Evolutionary conservation across 2,888 invertebrate species (phyloP), one percentile per base, ranked within the genome.

Genomic region (Hypena proboscidalis): DNA sequence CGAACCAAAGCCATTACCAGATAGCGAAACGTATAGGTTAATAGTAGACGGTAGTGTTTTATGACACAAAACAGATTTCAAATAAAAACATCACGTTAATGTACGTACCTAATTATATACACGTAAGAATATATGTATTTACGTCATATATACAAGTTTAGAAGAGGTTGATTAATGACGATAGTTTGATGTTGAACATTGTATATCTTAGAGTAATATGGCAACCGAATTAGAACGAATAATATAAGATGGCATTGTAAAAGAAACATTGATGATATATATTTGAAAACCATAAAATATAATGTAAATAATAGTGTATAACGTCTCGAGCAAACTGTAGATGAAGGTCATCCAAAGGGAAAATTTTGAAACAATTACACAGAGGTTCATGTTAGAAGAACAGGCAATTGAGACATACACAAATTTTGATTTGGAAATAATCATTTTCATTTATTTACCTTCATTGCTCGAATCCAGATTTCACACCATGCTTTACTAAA

Each of bases 1-100:
- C 29, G 29, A 34, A 31, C 14, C 4, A 48, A 61, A 65, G 62
- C 62, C 56, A 59, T 58, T 47, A 61, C 56, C 45, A 50, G 34
- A 43, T 22, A 50, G 37, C 26, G 3, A 35, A 37, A 53, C 34
- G 27, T 32, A 64, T 46, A 33, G 8, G 4, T 19, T 49, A 45
- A 41, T 45, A 52, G 23, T 22, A 44, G 10, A 48, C 14, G 27
- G 21, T 26, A 25, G 20, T 21, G 31, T 43, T 44, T 43, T 11
- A 13, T 50, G 31, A 60, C 35, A 38, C 1, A 47, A 25, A 40
- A 31, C 19, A 30, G 20, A n/a, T n/a, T 35, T 35, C 9, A 10
- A 41, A 29, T 19, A 26, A 31, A 25, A 33, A 27, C 7, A 30
- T 29, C 7, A 30, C 26, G 44, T 14, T 22, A 32, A 41, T 41